Conservation (phyloP, 2,113 vertebrate genomes). For the Machaerirhynchus nigripectus region DNA sequence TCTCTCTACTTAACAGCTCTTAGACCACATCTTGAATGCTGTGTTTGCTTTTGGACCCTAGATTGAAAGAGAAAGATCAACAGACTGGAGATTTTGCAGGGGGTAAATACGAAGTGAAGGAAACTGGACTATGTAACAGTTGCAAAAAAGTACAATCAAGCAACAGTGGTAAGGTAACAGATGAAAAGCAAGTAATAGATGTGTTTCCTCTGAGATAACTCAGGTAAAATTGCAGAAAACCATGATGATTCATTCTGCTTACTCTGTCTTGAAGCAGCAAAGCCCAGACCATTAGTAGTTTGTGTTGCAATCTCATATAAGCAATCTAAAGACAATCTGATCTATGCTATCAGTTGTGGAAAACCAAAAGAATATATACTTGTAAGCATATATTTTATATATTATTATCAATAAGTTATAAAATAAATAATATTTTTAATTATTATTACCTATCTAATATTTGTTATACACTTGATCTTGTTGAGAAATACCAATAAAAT, state of each 20-base stretch:
- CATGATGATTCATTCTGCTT: neutral
- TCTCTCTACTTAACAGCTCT: neutral
- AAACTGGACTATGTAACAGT: neutral
- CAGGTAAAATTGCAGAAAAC: neutral
- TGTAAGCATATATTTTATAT: neutral
- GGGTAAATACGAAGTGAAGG: neutral
- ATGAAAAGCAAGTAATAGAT: neutral
- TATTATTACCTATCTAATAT: neutral
- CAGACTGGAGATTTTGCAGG: neutral
- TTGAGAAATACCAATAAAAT: neutral
- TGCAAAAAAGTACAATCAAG: neutral
- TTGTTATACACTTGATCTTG: neutral
- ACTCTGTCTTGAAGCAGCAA: neutral
- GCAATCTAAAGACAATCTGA: neutral
- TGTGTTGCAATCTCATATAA: neutral
- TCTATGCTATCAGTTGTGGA: neutral
- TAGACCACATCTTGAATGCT: neutral
- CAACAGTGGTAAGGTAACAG: neutral
- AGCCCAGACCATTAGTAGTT: neutral
- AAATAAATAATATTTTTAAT: neutral
- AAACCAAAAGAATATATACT: neutral
- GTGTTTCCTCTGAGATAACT: neutral
- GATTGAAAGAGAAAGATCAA: neutral
- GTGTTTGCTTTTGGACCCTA: neutral
- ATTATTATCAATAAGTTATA: neutral